A percentile compares a stretch with the other conserved stretches of the same genome.
These are phyloP conservation scores for Acheta domesticus DNA, from an alignment of 2,888 invertebrate genomes.

Conservation along the genomic window DNA sequence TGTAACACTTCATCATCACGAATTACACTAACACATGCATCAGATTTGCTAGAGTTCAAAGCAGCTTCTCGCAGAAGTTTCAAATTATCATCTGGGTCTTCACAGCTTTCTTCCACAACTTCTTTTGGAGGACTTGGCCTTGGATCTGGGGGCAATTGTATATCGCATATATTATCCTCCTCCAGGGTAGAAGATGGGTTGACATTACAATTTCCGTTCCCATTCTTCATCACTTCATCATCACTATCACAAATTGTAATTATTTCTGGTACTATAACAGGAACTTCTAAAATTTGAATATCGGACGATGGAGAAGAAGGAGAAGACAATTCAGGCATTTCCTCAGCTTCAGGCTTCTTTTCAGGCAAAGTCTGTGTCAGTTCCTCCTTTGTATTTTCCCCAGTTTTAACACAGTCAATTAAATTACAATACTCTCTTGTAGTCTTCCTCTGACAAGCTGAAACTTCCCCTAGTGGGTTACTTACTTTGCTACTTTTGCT, in stretches of 20 bases:
- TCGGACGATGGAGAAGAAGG: not conserved
- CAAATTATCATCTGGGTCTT: not conserved
- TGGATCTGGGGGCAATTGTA: no score
- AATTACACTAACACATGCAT: not conserved
- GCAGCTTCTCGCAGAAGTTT: not conserved
- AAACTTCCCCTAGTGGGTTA: not conserved
- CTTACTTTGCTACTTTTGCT: not conserved
- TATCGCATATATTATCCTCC: not conserved
- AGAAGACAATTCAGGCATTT: not conserved
- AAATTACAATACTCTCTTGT: not conserved
- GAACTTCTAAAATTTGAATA: not conserved
- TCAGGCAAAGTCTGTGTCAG: not conserved
- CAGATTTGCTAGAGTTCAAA: not conserved
- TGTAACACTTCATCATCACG: not conserved
- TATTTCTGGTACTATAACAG: not conserved
- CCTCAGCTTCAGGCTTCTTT: not conserved
- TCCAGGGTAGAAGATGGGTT: not conserved
- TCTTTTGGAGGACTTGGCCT: not conserved
- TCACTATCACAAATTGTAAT: slow-evolving; percentile 1
- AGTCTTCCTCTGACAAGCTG: not conserved
- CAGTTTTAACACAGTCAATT: not conserved
- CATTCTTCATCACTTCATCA: not conserved
- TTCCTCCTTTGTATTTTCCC: not conserved
- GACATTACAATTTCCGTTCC: no score
- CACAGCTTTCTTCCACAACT: not conserved